These are phyloP conservation scores for Lottia scabra DNA, from an alignment of 2,888 invertebrate species.

Conservation along the genomic window DNA sequence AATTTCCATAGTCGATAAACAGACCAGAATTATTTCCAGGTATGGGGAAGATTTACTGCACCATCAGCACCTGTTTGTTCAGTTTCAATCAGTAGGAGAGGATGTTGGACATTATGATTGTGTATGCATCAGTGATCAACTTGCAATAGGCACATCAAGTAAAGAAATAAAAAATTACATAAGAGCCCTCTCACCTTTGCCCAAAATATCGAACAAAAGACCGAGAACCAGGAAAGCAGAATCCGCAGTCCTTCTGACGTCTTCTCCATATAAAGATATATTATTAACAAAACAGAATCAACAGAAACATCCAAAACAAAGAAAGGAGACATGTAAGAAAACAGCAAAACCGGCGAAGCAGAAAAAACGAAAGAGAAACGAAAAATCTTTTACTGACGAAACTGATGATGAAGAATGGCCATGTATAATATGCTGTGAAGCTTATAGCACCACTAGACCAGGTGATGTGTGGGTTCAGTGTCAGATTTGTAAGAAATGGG, in stretches of 20 bases:
- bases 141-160: not conserved
- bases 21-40: not conserved
- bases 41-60: not conserved
- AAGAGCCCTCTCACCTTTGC: not conserved
- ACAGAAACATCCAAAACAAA: not conserved
- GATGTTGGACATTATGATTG: not conserved
- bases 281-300: not conserved
- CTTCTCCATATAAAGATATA: not conserved
- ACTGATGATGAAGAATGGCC: not conserved
- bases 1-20: not conserved
- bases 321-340: not conserved
- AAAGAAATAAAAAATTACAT: constrained; percentile 12
- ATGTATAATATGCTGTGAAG: not conserved
- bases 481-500: not conserved
- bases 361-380: not conserved
- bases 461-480: not conserved
- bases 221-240: constrained; percentile 1
- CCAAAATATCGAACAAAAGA: not conserved
- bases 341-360: not conserved
- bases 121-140: too few relatives aligned
- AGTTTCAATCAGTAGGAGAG: not conserved
- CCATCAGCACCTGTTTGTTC: not conserved
- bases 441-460: not conserved
- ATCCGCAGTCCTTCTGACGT: not conserved
- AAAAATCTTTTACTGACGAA: not conserved